Base-by-base conservation (phyloP, 2,113 vertebrate species). In the Spea bombifrons region DNA sequence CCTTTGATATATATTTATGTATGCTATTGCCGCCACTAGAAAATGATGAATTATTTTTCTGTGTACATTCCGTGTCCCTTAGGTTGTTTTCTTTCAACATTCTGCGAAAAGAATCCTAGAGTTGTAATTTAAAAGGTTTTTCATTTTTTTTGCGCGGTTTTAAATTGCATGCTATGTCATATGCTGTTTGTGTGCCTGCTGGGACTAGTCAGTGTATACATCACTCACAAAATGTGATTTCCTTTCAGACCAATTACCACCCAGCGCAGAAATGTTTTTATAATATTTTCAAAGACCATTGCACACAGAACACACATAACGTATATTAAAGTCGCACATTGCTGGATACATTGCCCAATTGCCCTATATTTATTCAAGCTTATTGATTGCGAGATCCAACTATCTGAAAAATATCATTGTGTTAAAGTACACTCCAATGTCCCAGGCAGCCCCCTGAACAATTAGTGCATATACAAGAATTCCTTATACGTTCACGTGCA, bases 71-170 rank as follows among this genome's bases (percentile, higher is more conserved):
- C n/a, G 5, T 13, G 69, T 78, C 69, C 76, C 76, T 17, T 6
- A 61, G 76, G 45, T 48, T 65, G 13, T 48, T 66, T 71, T 49
- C 9, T 71, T 48, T 57, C 48, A 45, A 17, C 47, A 66, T 78
- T 71, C 15, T 13, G 13, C 71, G 67, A 61, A 52, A 17, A 65
- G 67, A 17, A 47, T 63, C n/a, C 55, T 67, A 13, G 57, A 44
- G 59, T 59, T 64, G 53, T 17, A 71, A 44, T 63, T 63, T 71
- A 49, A 64, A 63, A 78, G 64, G 69, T 72, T 78, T 78, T 78
- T 78, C 59, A 72, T 78, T 78, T 72, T 43, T 65, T 72, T 71
- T 61, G 59, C 12, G 8, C 45, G 53, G 76, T 69, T 17, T 65
- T 55, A 65, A 46, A 71, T 71, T 72, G 59, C 61, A 66, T 17